These are phyloP conservation scores for Drosophila hamatofila DNA, from an alignment of 2,888 invertebrate species.

Conservation along the genomic window DNA sequence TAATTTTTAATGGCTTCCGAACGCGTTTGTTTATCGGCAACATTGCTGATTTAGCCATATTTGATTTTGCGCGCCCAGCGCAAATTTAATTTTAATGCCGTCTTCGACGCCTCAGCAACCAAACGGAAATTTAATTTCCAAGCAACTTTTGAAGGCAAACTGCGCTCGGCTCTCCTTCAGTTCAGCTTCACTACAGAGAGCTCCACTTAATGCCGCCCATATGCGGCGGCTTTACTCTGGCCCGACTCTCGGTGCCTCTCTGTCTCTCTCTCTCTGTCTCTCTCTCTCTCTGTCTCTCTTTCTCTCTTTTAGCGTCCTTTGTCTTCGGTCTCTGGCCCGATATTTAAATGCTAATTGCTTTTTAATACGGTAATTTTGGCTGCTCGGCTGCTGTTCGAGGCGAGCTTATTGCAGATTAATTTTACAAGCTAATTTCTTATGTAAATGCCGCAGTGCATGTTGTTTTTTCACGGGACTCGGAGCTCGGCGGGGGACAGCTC, in stretches of 20 bases:
- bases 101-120: constrained; percentile 56
- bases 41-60: constrained; percentile 75
- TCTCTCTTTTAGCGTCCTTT: constrained; percentile 28
- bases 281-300: neutral
- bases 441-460: constrained; percentile 78
- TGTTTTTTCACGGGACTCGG: constrained; percentile 46
- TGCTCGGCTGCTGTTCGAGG: constrained; percentile 55
- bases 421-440: constrained; percentile 84
- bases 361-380: constrained; percentile 82
- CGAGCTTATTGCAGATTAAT: constrained; percentile 83
- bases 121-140: constrained; percentile 81
- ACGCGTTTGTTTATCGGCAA: constrained; percentile 80
- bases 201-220: constrained; percentile 61
- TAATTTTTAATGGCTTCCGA: constrained; percentile 83
- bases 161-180: constrained; percentile 14
- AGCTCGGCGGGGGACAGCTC: constrained; percentile 9
- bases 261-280: neutral
- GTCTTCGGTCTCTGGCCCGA: constrained; percentile 50
- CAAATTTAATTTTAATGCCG: constrained; percentile 76
- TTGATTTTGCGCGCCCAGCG: constrained; percentile 65
- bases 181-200: constrained; percentile 15
- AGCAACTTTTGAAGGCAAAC: constrained; percentile 56
- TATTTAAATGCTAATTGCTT: constrained; percentile 83
- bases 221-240: constrained; percentile 40
- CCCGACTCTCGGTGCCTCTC: neutral